Evolutionary conservation across 2,113 vertebrate species (phyloP), one percentile per base, ranked within the genome.

Genomic region (Apteryx owenii): DNA sequence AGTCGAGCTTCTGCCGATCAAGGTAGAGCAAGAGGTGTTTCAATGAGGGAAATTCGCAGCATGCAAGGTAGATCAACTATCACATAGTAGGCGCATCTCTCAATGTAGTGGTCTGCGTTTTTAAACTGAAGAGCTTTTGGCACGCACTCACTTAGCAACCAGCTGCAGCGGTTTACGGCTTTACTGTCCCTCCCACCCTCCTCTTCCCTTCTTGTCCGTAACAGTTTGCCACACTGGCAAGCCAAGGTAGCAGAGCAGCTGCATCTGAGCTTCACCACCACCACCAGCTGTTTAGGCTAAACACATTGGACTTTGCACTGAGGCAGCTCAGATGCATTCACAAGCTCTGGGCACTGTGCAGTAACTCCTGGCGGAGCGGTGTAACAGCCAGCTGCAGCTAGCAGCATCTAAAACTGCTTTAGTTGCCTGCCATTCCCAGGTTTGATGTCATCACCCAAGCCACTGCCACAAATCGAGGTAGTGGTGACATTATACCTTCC

Each of bases 51-150:
- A 87, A 29, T 33, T 29, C 38, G 44, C 21, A 33, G 53, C n/a
- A 62, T 40, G 36, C 28, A 2, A 48, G 22, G 42, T 29, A 60
- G 20, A 58, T 14, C 25, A 78, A 38, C 65, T 38, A 61, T 21
- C n/a, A 88, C 38, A 21, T 25, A 64, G 26, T 0, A 1, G 2
- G 44, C 48, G 44, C 61, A 50, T 3, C 3, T 1, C 6, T 12
- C n/a, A 29, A 22, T 46, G 38, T 31, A 68, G 20, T 1, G 2
- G 7, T 53, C 40, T 9, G 1, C 9, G 1, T 50, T 80, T 78
- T 75, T 50, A 71, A 64, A 8, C 54, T 29, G 7, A 38, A 61
- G 48, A 64, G 14, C 28, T 88, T 95, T 81, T 73, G 50, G 48
- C 31, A n/a, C 17, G 21, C 28, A 31, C 51, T 60, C n/a, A 42